Evolutionary conservation across 2,888 invertebrate species (phyloP), one percentile per base, ranked within the genome.

Genomic region (Stramonita haemastoma): DNA sequence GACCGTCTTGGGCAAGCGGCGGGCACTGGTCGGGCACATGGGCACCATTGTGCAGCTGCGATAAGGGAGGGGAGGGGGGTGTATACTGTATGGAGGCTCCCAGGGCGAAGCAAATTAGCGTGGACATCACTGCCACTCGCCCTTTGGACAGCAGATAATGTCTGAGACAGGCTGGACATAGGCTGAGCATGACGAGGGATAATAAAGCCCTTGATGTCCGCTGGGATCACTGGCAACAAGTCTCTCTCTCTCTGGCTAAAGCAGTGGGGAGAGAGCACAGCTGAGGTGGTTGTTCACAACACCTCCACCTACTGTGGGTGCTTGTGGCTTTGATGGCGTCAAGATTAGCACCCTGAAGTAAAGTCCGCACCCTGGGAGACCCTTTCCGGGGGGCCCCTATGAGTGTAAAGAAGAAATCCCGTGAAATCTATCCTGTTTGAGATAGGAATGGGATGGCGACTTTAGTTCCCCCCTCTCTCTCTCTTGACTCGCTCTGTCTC

Each of bases 101-200:
- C n/a, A 26, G 46, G 70, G 86, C n/a, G 86, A 60, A n/a, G 73
- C 32, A 87, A 87, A 87, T 87, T 87, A 87, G 73, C 87, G 46
- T 87, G 87, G 87, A 46, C 87, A 87, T 46, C 66, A 60, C 86
- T 26, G 36, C 34, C 46, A 29, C 70, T 17, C 86, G 66, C 57
- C 70, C 29, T 70, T 86, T 87, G 87, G 66, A 66, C 34, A 2
- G 13, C 57, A 86, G 86, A 86, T 86, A 86, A 66, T 86, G 86
- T 32, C 60, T 11, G 19, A 29, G 86, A 57, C 66, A 6, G 60
- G 36, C 73, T 60, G 87, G 36, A 70, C 87, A 73, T 22, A 15
- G 87, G 73, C 19, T 73, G 22, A 87, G 73, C 87, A 60, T 87
- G 87, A 46, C 87, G 73, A 87, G 22, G 73, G n/a, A 73, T 70